phyloP scores from a whole-genome alignment of 2,888 invertebrate species.

The Pterostichus madidus region DNA sequence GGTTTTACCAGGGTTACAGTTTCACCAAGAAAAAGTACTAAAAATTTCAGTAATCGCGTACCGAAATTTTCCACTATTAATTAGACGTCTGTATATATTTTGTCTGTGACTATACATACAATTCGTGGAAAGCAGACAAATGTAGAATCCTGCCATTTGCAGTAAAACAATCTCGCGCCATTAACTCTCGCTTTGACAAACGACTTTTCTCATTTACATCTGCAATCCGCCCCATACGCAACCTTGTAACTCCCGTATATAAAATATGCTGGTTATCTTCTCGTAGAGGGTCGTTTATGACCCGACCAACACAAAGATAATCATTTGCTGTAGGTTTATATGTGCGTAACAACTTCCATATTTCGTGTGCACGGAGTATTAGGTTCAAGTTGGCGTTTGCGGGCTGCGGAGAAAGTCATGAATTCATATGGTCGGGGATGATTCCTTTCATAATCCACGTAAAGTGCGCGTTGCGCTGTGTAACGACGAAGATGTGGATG shows the following conservation, averaged over 20 bases:
- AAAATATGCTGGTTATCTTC: slow-evolving; percentile 37
- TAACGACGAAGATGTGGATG: background rate
- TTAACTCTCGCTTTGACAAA: slow-evolving; percentile 32
- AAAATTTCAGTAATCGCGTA: too few relatives aligned
- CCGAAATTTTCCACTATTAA: too few relatives aligned
- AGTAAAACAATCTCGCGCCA: slow-evolving; percentile 45
- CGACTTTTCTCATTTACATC: slow-evolving; percentile 51
- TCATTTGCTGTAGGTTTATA: slow-evolving; percentile 29
- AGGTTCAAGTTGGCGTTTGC: background rate
- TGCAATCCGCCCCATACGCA: background rate
- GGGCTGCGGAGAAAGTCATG: slow-evolving; percentile 19
- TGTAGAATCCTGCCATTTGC: background rate
- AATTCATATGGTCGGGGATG: slow-evolving; percentile 35
- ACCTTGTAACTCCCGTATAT: slow-evolving; percentile 15
- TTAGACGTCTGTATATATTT: too few relatives aligned
- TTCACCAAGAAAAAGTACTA: too few relatives aligned
- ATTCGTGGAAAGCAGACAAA: slow-evolving; percentile 3
- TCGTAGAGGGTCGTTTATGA: slow-evolving; percentile 41
- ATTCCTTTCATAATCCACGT: slow-evolving; percentile 43
- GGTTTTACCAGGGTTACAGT: too few relatives aligned
- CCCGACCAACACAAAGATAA: slow-evolving; percentile 46
- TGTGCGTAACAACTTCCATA: slow-evolving; percentile 54
- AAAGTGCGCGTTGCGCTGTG: slow-evolving; percentile 1
- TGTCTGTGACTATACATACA: too few relatives aligned
- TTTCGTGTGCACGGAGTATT: slow-evolving; percentile 26